A percentile compares a stretch with the other conserved stretches of the same genome.
Conservation (phyloP, 2,113 vertebrate species). For the Acrocephalus arundinaceus region DNA sequence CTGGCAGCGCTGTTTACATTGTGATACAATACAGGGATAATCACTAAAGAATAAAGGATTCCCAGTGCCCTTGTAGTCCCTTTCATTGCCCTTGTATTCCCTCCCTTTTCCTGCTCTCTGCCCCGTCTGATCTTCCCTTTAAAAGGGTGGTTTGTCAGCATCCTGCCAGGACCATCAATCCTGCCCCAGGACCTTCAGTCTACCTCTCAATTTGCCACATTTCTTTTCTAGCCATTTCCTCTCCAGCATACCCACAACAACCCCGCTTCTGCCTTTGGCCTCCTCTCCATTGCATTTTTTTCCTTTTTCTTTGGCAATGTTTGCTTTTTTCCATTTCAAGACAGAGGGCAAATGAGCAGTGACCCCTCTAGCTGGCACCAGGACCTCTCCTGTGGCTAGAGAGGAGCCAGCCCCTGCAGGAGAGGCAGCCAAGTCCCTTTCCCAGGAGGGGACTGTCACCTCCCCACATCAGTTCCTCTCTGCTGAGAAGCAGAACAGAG, state of each 20-base stretch:
- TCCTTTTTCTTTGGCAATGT: not conserved
- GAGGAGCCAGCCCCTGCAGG: not conserved
- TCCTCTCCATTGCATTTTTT: not conserved
- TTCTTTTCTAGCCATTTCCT: constrained; percentile 8
- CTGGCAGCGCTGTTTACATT: not conserved
- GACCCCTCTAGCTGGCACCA: constrained; percentile 54
- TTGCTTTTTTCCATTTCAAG: constrained; percentile 47
- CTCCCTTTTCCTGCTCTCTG: not conserved
- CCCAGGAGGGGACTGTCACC: constrained; percentile 3
- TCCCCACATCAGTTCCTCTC: not conserved
- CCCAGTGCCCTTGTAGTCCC: not conserved
- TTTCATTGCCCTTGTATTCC: not conserved
- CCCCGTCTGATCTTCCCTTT: not conserved
- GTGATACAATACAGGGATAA: not conserved
- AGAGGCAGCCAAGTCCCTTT: constrained; percentile 18
- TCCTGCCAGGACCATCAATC: not conserved
- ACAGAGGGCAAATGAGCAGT: constrained; percentile 38
- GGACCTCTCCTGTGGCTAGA: constrained; percentile 7
- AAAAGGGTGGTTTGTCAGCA: not conserved
- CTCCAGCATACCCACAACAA: not conserved
- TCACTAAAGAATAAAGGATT: not conserved
- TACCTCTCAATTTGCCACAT: not conserved
- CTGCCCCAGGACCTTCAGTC: not conserved
- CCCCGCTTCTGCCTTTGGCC: constrained; percentile 8
- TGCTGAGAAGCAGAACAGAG: not conserved